Percentiles rank a stretch among this genome's conserved stretches.
Conservation (phyloP, 2,113 vertebrate species). For the Platichthys flesus region DNA sequence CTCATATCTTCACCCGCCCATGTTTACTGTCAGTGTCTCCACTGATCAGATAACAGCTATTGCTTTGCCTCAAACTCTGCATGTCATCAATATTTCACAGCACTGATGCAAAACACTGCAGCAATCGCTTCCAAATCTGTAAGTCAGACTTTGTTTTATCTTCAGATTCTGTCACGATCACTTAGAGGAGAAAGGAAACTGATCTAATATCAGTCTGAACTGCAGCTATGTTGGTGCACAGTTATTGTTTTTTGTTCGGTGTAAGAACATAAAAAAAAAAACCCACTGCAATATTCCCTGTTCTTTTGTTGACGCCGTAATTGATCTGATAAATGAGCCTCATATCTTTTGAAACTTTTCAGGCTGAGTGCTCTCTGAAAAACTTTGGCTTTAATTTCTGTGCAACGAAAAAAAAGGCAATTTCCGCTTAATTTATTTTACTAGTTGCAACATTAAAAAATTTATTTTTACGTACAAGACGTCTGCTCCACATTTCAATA, state of each 20-base stretch:
- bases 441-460: not conserved
- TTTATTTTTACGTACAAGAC: not conserved
- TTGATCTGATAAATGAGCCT: constrained; percentile 27
- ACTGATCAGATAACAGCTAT: constrained; percentile 63
- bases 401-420: not conserved
- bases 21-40: constrained; percentile 55
- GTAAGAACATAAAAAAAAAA: not conserved
- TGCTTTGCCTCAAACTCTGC: constrained; percentile 55
- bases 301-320: not conserved
- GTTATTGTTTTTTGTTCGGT: constrained; percentile 16
- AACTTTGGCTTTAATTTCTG: not conserved
- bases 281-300: constrained; percentile 8
- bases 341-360: constrained; percentile 24
- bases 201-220: not conserved
- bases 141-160: constrained; percentile 2
- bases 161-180: constrained; percentile 33
- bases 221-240: not conserved
- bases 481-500: constrained; percentile 54
- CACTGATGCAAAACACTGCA: constrained; percentile 56
- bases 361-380: not conserved
- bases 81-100: constrained; percentile 64
- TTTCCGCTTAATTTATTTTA: not conserved
- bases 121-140: constrained; percentile 30
- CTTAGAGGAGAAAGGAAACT: constrained; percentile 18
- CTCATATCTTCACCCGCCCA: constrained; percentile 47